phyloP scores from a whole-genome alignment of 2,113 vertebrate genomes.

The Mirounga angustirostris region DNA sequence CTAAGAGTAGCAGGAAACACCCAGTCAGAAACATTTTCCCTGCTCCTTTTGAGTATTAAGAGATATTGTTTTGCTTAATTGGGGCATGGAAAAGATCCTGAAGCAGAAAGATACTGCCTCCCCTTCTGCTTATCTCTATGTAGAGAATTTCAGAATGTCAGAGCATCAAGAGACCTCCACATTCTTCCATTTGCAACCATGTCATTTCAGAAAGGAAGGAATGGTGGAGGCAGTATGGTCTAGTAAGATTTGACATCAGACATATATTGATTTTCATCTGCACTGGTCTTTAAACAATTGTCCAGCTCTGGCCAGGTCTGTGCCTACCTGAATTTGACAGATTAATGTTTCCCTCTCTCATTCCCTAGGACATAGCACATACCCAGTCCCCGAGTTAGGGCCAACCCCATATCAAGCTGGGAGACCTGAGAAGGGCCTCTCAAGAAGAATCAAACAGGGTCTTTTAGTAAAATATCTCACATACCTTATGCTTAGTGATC shows the following conservation, averaged over 20 bases:
- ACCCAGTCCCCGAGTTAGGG: neutral
- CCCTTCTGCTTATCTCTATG: neutral
- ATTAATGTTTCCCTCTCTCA: neutral
- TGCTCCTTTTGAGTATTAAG: neutral
- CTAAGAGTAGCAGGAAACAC: conserved; percentile 5
- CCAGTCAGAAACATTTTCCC: neutral
- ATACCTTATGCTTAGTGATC: neutral
- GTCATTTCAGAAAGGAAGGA: neutral
- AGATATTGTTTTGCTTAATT: neutral
- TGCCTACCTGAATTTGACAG: neutral
- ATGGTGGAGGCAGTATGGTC: neutral
- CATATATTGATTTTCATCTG: neutral
- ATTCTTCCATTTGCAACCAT: neutral
- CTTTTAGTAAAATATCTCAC: neutral
- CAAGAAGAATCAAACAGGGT: neutral
- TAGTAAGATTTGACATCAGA: neutral
- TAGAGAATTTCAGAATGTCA: neutral
- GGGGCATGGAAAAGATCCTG: neutral
- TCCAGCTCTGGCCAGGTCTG: neutral
- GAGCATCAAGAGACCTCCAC: neutral
- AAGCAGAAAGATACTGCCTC: neutral
- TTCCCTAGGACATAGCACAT: neutral
- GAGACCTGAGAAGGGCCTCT: neutral
- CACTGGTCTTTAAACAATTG: neutral
- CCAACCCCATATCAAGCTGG: neutral